Evolutionary conservation across 2,888 invertebrate genomes (phyloP), one percentile per base, ranked within the genome.

Genomic region (Epiblema foenella): DNA sequence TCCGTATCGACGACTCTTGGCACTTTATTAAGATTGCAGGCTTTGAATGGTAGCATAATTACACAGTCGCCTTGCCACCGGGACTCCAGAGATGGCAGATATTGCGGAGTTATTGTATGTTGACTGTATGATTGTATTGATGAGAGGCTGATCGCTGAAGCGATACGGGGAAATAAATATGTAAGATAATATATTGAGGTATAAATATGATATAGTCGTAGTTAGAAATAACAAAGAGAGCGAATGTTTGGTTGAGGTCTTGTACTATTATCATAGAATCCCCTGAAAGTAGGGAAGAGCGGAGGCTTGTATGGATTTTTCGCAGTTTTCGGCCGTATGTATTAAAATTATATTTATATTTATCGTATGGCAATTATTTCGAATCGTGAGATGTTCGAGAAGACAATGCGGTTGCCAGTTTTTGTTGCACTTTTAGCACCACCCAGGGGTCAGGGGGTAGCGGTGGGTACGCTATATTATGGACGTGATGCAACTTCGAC

Each of bases 21-120:
- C 91, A 90, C 91, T 90, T 85, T 85, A 89, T 91, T 90, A 91
- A 90, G 86, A 85, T 83, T 80, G 83, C 81, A 75, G 74, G 57
- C 63, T 86, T 88, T 86, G 86, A 84, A 87, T 87, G 86, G 86
- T 79, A 82, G 82, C 83, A 83, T 91, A 90, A 91, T 91, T 87
- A 88, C 80, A 89, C 73, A 82, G 78, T 77, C 77, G 75, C 74
- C 74, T 81, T 83, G 90, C 92, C 91, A 90, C 87, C 81, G 90
- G 90, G 84, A 5, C 46, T 78, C 76, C 80, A 77, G 78, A 83
- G 89, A 90, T 90, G 81, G 81, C 64, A 78, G 88, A 89, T 89
- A 90, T 83, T 83, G 81, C 69, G 76, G 82, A 64, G 33, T 71
- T 71, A 64, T 62, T 72, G 68, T 64, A 54, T 62, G 60, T 49